These are phyloP conservation scores for Chionis minor DNA, from an alignment of 2,113 vertebrate species.

Conservation along the genomic window DNA sequence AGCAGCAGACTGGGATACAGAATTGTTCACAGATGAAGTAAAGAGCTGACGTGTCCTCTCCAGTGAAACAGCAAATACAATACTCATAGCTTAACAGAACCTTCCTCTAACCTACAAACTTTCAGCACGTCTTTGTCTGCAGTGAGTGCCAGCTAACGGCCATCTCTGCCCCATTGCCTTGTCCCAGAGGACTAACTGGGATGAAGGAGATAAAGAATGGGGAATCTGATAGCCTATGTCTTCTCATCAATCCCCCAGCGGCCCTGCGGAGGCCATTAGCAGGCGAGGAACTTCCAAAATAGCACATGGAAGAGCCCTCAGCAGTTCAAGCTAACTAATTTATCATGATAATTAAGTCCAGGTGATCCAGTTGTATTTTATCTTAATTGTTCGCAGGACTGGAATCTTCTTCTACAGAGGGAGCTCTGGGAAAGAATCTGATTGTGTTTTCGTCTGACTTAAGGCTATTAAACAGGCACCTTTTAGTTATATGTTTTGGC, in stretches of 20 bases:
- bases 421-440: neutral
- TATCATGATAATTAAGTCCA: constrained; percentile 22
- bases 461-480: neutral
- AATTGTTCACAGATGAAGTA: neutral
- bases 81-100: neutral
- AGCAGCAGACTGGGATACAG: neutral
- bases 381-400: neutral
- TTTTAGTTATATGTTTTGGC: neutral
- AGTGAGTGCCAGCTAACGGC: neutral
- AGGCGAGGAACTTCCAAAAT: neutral
- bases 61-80: neutral
- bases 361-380: neutral
- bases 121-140: neutral
- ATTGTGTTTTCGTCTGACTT: neutral
- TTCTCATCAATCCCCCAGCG: neutral
- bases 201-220: neutral
- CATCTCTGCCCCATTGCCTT: neutral
- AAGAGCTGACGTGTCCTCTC: neutral
- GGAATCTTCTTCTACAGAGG: neutral
- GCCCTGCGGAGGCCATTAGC: neutral
- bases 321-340: neutral
- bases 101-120: neutral
- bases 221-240: neutral
- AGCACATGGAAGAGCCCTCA: neutral
- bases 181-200: neutral